Percentiles rank a stretch among this genome's conserved stretches.
These are phyloP conservation scores for Otus scops DNA, from an alignment of 2,797 vertebrate genomes.

Conservation along the genomic window DNA sequence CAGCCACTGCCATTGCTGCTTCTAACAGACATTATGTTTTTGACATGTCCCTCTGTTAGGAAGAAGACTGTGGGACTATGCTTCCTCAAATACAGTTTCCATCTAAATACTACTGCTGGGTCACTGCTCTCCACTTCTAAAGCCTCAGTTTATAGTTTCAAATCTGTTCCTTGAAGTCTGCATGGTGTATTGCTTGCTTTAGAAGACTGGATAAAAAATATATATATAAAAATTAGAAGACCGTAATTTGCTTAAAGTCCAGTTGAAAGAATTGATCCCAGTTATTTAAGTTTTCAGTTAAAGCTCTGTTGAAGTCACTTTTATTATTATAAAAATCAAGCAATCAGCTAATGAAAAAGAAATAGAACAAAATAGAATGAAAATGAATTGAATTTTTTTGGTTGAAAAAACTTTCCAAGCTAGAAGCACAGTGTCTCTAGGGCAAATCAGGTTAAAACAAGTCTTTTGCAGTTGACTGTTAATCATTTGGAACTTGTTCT, in stretches of 20 bases:
- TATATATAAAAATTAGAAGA: background rate
- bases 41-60: background rate
- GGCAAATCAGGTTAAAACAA: conserved; percentile 43
- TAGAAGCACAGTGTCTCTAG: background rate
- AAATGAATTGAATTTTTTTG: background rate
- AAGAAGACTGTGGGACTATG: background rate
- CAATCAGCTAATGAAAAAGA: background rate
- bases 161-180: background rate
- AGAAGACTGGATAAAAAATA: background rate
- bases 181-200: background rate
- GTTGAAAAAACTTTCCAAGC: background rate
- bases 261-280: background rate
- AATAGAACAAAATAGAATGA: conserved; percentile 18
- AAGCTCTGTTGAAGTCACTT: background rate
- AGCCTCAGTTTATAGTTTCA: background rate
- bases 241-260: background rate
- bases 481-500: conserved; percentile 31
- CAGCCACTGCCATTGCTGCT: background rate
- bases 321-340: background rate
- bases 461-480: background rate
- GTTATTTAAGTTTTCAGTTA: background rate
- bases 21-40: background rate
- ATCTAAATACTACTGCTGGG: background rate
- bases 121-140: background rate
- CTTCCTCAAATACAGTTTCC: background rate